Evolutionary conservation across 2,113 vertebrate species (phyloP), one percentile per base, ranked within the genome.

Genomic region (Nothobranchius furzeri): DNA sequence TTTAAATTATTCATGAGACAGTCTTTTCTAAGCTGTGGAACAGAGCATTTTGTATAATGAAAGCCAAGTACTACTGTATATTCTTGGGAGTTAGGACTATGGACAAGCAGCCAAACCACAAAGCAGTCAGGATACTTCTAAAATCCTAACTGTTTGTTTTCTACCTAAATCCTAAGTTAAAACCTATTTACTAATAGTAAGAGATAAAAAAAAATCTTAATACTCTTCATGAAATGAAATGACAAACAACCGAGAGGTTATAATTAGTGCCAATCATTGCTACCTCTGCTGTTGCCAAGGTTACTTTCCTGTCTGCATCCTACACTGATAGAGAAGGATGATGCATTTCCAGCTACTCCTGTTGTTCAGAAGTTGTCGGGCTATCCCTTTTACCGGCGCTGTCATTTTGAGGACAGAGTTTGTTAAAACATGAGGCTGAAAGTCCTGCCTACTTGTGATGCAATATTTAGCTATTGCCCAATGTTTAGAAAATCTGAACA

Each of bases 1-100:
- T 36, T 63, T 79, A 24, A 69, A 79, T 75, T 66, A 72, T 86
- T 67, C 60, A 79, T 54, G 54, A 63, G 40, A 40, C 4, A 35
- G 7, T 37, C 25, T 20, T 15, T 69, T 46, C 53, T 45, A 12
- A 24, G 68, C 58, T 64, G 43, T 20, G 20, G 17, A 72, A 66
- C 4, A 24, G 6, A 80, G 47, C 20, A 0, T 6, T 70, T 59
- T 58, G 1, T 40, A 59, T 42, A 7, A 57, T 60, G 37, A 37
- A 45, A 55, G 60, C 30, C 35, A 51, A 36, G 30, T 53, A 10
- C 37, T 40, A 8, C 37, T 40, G 6, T 40, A 40, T 13, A 61
- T 60, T 67, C 25, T 36, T 52, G 9, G 63, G 50, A 12, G 15
- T n/a, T 52, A 50, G 65, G 30, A 74, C 66, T 47, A 48, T 25